phyloP scores from a whole-genome alignment of 2,797 vertebrate genomes.

The Glyptemys insculpta region DNA sequence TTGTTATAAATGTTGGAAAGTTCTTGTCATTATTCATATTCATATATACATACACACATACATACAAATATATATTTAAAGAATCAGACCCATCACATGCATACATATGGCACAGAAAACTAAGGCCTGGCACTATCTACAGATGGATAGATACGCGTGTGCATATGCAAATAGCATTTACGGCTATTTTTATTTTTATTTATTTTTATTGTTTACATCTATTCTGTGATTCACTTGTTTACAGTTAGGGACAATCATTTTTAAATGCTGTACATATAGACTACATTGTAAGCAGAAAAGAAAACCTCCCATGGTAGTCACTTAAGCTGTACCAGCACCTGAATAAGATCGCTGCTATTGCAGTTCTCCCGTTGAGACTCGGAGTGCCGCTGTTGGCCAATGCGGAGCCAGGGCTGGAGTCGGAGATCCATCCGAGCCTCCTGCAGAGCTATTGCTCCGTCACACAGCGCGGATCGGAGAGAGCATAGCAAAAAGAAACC shows the following conservation, averaged over 20 bases:
- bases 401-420: background rate
- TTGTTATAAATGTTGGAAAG: background rate
- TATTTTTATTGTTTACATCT: no score
- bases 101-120: background rate
- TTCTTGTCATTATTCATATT: background rate
- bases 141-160: no score
- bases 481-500: background rate
- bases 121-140: no score
- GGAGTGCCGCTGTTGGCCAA: background rate
- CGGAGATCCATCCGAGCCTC: background rate
- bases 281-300: background rate
- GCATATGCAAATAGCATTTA: no score
- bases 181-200: no score
- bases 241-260: background rate
- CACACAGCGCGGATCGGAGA: background rate
- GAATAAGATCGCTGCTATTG: background rate
- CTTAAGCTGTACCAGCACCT: background rate
- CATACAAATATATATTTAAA: background rate
- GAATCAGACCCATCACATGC: background rate
- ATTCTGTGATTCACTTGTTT: background rate
- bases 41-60: no score
- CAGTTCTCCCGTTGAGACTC: background rate
- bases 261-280: background rate
- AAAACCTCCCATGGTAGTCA: background rate
- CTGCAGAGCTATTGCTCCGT: background rate